Conservation (phyloP, 2,797 vertebrate genomes). For the Lagocephalus sceleratus region DNA sequence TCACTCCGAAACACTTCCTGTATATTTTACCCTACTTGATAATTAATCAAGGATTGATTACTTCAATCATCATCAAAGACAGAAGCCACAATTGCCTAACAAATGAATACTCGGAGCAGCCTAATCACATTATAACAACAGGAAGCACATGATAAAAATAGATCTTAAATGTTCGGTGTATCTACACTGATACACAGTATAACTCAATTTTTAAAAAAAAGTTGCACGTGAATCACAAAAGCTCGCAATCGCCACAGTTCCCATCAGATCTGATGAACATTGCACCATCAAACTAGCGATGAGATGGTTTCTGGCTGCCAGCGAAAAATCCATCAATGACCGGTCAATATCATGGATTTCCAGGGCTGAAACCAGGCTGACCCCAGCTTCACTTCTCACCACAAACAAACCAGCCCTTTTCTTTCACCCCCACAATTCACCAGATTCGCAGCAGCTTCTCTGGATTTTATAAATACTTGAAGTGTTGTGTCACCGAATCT, state of each 20-base stretch:
- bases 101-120: too few relatives aligned
- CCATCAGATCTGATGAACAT: background rate
- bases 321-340: background rate
- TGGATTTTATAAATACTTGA: slow-evolving; percentile 50
- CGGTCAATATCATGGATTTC: slow-evolving; percentile 1
- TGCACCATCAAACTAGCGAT: background rate
- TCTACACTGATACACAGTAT: too few relatives aligned
- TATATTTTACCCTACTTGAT: too few relatives aligned
- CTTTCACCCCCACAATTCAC: background rate
- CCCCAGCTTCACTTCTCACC: slow-evolving; percentile 20
- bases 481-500: slow-evolving; percentile 61
- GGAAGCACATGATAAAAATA: too few relatives aligned
- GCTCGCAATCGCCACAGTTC: background rate
- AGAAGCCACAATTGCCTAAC: too few relatives aligned
- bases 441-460: slow-evolving; percentile 24
- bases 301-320: background rate
- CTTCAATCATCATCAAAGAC: too few relatives aligned
- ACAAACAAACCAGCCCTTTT: slow-evolving; percentile 29
- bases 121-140: too few relatives aligned
- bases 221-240: background rate
- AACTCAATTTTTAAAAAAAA: too few relatives aligned
- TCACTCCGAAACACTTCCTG: background rate
- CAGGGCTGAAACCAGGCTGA: slow-evolving; percentile 29
- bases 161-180: too few relatives aligned
- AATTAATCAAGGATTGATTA: too few relatives aligned